Evolutionary conservation across 1,140 invertebrate genomes (phyloP), one percentile per base, ranked within the genome.

Genomic region (Arion vulgaris): DNA sequence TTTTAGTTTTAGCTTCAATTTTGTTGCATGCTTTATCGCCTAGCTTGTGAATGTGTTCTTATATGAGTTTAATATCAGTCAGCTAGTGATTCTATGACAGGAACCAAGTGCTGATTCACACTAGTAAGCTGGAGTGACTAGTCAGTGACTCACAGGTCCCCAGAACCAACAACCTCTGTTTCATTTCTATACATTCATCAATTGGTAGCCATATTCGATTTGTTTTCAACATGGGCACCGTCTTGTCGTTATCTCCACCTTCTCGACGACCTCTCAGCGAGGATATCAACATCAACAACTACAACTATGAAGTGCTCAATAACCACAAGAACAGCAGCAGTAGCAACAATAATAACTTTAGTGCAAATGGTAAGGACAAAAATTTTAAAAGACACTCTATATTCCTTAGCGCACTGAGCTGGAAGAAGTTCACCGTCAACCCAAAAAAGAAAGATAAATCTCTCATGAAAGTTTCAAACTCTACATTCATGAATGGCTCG

Each of bases 361-460:
- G 62, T 13, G 32, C 62, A 32, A 96, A 95, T 88, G 95, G 95
- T 0, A 94, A 97, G 69, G 96, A 98, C 90, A 91, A 92, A 72
- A 97, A 96, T 88, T 94, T 98, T 85, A 98, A 98, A 92, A 98
- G 98, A 90, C 97, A 98, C 90, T 97, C 97, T 75, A 92, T 98
- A 66, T 98, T 99, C 93, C 97, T 99, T 80, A 98, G 98, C 91
- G 97, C 97, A 0, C 93, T 99, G 5, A 98, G 97, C 83, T 98
- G 97, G 97, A 99, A 98, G 92, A 95, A 97, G 91, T 97, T 99
- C 91, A 97, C 96, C 53, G 96, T 96, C 17, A 95, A 96, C 17
- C 97, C 96, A 86, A 97, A 97, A 90, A 98, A 97, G 92, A 91
- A 92, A 81, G 90, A 93, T 39, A 97, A 97, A 72, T 94, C 89